A percentile compares a stretch with the other conserved stretches of the same genome.
Evolutionary conservation across 2,888 invertebrate species (phyloP).

Genomic region (Drosophila atripex): DNA sequence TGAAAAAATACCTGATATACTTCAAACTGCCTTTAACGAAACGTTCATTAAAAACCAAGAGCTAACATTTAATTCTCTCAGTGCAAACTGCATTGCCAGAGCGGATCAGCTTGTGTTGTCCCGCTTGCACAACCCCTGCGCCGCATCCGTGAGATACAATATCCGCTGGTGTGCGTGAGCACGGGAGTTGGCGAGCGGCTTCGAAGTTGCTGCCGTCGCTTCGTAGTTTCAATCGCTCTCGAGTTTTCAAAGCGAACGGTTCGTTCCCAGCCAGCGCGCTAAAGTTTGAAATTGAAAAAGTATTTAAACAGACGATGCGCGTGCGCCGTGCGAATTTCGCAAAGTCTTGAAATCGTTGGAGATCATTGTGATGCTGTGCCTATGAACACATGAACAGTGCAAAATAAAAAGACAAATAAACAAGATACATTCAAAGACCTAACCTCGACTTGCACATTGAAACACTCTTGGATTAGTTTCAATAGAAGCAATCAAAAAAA

Average conservation of each 20-base stretch:
- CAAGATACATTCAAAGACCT: slow-evolving; percentile 8
- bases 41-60: too few relatives aligned
- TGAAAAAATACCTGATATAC: background rate
- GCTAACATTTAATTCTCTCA: background rate
- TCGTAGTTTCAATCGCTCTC: slow-evolving; percentile 75
- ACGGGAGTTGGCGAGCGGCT: slow-evolving; percentile 30
- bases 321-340: slow-evolving; percentile 60
- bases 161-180: background rate
- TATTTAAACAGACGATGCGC: slow-evolving; percentile 45
- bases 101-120: slow-evolving; percentile 25
- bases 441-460: slow-evolving; percentile 46
- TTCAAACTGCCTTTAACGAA: too few relatives aligned
- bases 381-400: slow-evolving; percentile 41
- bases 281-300: slow-evolving; percentile 4
- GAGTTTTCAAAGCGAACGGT: slow-evolving; percentile 72
- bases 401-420: slow-evolving; percentile 10
- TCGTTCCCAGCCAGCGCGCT: slow-evolving; percentile 35
- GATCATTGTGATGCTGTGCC: slow-evolving; percentile 24
- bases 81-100: slow-evolving; percentile 52
- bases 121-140: slow-evolving; percentile 39
- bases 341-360: slow-evolving; percentile 58
- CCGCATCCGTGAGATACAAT: slow-evolving; percentile 8
- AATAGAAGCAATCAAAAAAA: slow-evolving; percentile 25
- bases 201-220: slow-evolving; percentile 46
- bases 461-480: slow-evolving; percentile 68